Evolutionary conservation across 2,888 invertebrate genomes (phyloP), one percentile per base, ranked within the genome.

Genomic region (Actias luna): DNA sequence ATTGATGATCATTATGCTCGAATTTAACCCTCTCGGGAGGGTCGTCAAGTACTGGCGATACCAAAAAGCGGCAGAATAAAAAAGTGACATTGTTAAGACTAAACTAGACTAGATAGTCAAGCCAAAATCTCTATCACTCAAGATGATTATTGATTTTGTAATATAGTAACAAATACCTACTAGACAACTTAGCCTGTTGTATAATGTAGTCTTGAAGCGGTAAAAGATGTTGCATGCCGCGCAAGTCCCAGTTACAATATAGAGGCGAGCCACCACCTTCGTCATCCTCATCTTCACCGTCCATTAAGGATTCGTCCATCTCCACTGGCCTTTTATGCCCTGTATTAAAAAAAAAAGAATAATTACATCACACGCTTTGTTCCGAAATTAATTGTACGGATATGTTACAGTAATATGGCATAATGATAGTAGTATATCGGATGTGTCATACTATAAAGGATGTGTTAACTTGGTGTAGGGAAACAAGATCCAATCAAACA

Each of bases 161-260:
- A 22, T 1, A 1, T 29, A 10, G 14, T 14, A 12, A 39, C 8
- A 31, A 50, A 58, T 57, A 83, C 88, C 85, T 72, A 94, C 95
- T 95, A 65, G 95, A 95, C 58, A 95, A 86, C 77, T 96, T 96
- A 0, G 96, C 96, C 87, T 98, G 98, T 79, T 97, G 97, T 76
- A 98, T 94, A 72, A 98, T 96, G 79, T 97, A 98, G 86, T 97
- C 97, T 84, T 97, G 97, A 67, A 98, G 88, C 12, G 97, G 97
- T 77, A 97, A 85, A 67, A 97, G 88, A 81, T 97, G 97, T 71
- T 95, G 95, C 94, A 94, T 93, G 65, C 92, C 92, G 66, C 94
- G 92, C 69, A 93, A 84, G 79, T 95, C 95, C 95, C 95, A 96
- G 83, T 96, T 96, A 72, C 95, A 95, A 80, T 96, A 96, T 33